Evolutionary conservation across 2,888 invertebrate genomes (phyloP).

Genomic region (Callyntrura sp.): DNA sequence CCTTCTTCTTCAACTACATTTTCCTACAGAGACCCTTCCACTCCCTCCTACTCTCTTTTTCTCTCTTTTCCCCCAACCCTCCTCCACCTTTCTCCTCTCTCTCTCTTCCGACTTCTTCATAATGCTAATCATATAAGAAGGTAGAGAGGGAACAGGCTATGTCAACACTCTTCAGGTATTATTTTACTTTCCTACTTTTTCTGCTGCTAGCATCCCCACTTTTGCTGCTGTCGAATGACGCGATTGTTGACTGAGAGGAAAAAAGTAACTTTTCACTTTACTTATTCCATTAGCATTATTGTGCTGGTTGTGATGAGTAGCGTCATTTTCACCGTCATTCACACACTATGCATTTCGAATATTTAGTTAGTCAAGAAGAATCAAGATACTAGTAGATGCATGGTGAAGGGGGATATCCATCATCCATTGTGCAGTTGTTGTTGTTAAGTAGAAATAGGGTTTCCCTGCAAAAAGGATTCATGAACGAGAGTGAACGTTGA

Average conservation of each 20-base stretch:
- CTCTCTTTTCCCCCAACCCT: neutral
- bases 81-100: slow-evolving; percentile 4
- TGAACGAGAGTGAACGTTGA: neutral
- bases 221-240: slow-evolving; percentile 15
- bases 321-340: neutral
- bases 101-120: neutral
- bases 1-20: slow-evolving; percentile 14
- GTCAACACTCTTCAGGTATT: slow-evolving; percentile 37
- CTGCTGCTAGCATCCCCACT: neutral
- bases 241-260: neutral
- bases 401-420: no score
- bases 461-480: neutral
- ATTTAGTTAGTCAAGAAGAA: slow-evolving; percentile 1
- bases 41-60: neutral
- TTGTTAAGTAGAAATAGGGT: neutral
- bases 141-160: neutral
- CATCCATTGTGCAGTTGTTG: no score
- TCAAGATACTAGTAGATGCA: neutral
- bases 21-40: slow-evolving; percentile 30
- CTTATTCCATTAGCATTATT: slow-evolving; percentile 51
- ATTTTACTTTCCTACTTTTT: slow-evolving; percentile 29
- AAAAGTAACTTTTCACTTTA: slow-evolving; percentile 63
- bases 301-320: neutral
- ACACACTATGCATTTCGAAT: slow-evolving; percentile 14
- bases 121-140: slow-evolving; percentile 1